These are phyloP conservation scores for Athalia rosae DNA, from an alignment of 2,888 invertebrate species.

Conservation along the genomic window DNA sequence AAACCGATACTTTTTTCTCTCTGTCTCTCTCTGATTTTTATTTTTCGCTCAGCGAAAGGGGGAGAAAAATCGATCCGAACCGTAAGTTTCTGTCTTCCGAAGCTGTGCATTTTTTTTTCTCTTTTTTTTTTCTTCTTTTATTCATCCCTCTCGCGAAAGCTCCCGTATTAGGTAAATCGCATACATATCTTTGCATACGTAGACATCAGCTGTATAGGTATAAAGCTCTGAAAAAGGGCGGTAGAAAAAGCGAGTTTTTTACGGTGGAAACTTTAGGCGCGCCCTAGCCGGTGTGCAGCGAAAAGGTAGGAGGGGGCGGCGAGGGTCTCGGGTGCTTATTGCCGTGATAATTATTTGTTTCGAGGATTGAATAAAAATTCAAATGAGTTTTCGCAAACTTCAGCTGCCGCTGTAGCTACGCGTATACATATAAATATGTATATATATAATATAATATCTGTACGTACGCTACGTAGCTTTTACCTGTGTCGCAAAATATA, in stretches of 20 bases:
- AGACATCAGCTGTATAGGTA: not conserved
- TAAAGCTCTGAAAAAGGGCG: not conserved
- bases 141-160: too few species aligned
- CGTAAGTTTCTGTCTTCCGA: too few species aligned
- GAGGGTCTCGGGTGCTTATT: conserved; percentile 55
- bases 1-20: not conserved
- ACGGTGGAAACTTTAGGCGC: too few species aligned
- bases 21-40: not conserved
- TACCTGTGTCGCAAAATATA: too few species aligned
- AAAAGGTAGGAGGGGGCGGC: not conserved
- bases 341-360: conserved; percentile 70
- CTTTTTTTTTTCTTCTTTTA: too few species aligned
- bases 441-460: too few species aligned
- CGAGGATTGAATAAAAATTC: conserved; percentile 69
- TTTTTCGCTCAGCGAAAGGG: not conserved
- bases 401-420: not conserved
- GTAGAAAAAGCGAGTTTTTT: not conserved
- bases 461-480: too few species aligned
- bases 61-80: too few species aligned
- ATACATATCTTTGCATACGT: too few species aligned
- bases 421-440: too few species aligned
- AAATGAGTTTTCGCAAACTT: conserved; percentile 63
- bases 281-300: not conserved
- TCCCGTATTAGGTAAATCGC: too few species aligned
- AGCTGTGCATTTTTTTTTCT: too few species aligned